These are phyloP conservation scores for Embidobia sp. DNA, from an alignment of 2,888 invertebrate species.

Conservation along the genomic window DNA sequence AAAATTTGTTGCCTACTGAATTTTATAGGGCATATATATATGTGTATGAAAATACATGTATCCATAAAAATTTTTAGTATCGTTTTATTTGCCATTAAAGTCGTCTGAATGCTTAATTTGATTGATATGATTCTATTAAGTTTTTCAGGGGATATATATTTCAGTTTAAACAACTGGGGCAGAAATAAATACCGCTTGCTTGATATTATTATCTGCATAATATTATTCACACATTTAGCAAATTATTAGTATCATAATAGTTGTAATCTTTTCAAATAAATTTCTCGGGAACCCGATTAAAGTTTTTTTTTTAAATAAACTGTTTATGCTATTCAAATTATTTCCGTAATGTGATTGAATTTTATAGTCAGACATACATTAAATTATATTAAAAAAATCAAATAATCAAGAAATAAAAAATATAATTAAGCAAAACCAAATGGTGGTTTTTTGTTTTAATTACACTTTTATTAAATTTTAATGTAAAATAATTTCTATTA, in stretches of 20 bases:
- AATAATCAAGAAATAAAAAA: too few relatives aligned
- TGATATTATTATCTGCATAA: constrained; percentile 3
- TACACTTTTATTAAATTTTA: too few relatives aligned
- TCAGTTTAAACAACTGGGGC: constrained; percentile 22
- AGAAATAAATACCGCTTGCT: constrained; percentile 20
- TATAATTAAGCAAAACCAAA: too few relatives aligned
- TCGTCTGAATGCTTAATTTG: constrained; percentile 56
- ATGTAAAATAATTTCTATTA: too few relatives aligned
- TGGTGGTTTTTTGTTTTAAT: too few relatives aligned
- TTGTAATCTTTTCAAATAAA: too few relatives aligned
- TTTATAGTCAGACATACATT: too few relatives aligned
- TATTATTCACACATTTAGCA: background rate
- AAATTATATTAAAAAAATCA: too few relatives aligned
- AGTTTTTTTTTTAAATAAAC: too few relatives aligned
- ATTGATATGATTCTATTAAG: constrained; percentile 55
- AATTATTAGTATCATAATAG: constrained; percentile 1
- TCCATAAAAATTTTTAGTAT: constrained; percentile 51
- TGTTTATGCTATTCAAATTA: too few relatives aligned
- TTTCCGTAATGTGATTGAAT: too few relatives aligned
- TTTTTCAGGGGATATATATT: constrained; percentile 35
- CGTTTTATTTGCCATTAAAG: constrained; percentile 57
- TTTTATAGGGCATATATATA: constrained; percentile 29
- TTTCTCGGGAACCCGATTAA: too few relatives aligned
- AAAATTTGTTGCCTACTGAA: constrained; percentile 34
- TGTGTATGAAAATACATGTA: constrained; percentile 48